Evolutionary conservation across 2,888 invertebrate species (phyloP), one percentile per base, ranked within the genome.

Genomic region (Xylophagus ater): DNA sequence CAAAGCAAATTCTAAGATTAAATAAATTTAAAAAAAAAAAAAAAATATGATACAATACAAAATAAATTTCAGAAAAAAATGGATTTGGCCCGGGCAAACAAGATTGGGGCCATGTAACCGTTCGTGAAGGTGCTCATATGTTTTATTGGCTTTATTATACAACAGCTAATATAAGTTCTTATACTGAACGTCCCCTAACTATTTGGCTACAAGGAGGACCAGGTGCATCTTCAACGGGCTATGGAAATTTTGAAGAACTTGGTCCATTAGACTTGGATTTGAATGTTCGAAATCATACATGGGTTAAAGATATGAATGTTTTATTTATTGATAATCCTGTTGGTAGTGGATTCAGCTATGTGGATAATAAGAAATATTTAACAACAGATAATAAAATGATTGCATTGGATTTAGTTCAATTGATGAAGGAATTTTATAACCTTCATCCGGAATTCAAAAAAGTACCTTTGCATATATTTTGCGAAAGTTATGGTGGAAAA

Each of bases 401-500:
- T 38, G 87, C 85, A 1, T 49, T 62, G 23, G 92, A 93, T 63
- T 74, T 93, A 49, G 70, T 90, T 2, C 68, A 70, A 36, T 68
- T 86, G 25, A 72, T 88, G 65, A 71, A 71, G 53, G 71, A 69
- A 5, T 85, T 92, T 60, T 76, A 84, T 49, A 53, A 65, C 12
- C 57, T 67, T 10, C 68, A 81, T 54, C 74, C 83, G 0, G 73
- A 79, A 52, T 89, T 89, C 54, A 71, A 74, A 57, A 67, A 64
- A 8, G 73, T 81, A 0, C 82, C 87, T 1, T 67, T 87, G 23
- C 90, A 89, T 56, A 84, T 92, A 44, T 83, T 86, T 53, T 82
- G 81, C 17, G 89, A 93, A 60, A 89, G 89, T 0, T 92, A 92
- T 59, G 92, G 92, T 13, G 92, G 90, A 2, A 93, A 92, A 67